Percentiles rank a stretch among this genome's conserved stretches.
Conservation (phyloP, 2,888 invertebrate species). For the Halictus quadricinctus region DNA sequence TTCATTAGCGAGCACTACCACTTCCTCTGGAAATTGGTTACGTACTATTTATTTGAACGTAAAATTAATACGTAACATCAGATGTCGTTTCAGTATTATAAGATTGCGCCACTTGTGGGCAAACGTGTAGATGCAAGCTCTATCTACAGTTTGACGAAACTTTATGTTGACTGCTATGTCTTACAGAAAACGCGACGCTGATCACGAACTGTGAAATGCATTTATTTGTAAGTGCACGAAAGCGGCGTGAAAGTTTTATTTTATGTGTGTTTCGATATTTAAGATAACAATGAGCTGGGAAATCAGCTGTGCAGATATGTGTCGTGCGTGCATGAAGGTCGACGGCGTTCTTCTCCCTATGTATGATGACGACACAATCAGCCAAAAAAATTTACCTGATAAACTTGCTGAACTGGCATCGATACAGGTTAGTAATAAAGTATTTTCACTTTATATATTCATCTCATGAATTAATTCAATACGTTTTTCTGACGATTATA, state of each 20-base stretch:
- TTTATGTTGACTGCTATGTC: slow-evolving; percentile 33
- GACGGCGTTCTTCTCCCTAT: slow-evolving; percentile 77
- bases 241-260: slow-evolving; percentile 28
- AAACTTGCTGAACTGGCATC: slow-evolving; percentile 78
- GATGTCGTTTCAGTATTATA: slow-evolving; percentile 11
- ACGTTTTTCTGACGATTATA: background rate
- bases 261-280: slow-evolving; percentile 16
- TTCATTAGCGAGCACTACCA: too few species aligned
- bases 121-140: slow-evolving; percentile 13
- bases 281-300: slow-evolving; percentile 70
- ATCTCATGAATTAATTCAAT: background rate
- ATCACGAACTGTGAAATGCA: slow-evolving; percentile 63
- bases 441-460: background rate
- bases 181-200: slow-evolving; percentile 30
- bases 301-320: slow-evolving; percentile 74
- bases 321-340: slow-evolving; percentile 80
- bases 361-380: slow-evolving; percentile 74
- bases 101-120: background rate
- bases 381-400: slow-evolving; percentile 72
- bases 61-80: background rate
- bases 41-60: background rate
- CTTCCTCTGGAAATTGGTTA: too few species aligned
- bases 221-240: slow-evolving; percentile 35
- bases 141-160: slow-evolving; percentile 25
- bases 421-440: slow-evolving; percentile 55